Evolutionary conservation across 2,113 vertebrate genomes (phyloP), one percentile per base, ranked within the genome.

Genomic region (Lophius piscatorius): DNA sequence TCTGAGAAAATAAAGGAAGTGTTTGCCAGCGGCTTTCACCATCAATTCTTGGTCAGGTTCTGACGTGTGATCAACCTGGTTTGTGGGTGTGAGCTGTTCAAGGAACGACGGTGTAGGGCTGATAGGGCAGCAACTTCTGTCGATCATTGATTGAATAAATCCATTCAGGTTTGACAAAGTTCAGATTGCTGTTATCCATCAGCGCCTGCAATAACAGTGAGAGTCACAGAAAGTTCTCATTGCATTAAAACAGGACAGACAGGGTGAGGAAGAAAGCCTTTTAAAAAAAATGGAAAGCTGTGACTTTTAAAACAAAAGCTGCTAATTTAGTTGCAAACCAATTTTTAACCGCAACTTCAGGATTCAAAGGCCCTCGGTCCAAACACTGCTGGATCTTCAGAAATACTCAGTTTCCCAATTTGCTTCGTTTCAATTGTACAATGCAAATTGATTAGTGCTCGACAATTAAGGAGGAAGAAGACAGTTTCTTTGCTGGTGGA

Each of bases 111-210:
- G 93, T 88, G 18, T 93, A 94, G 0, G 93, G 94, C 70, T 97
- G 95, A 50, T 97, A 91, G 10, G 94, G 95, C 40, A 97, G 85
- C 59, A 94, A 58, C 70, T 89, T 94, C 70, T 94, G 94, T 6
- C 92, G 89, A 38, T 94, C 90, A 2, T 91, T 95, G 82, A 95
- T 94, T 4, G 90, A 90, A 62, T 94, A 94, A 75, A 96, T 95
- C 95, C 95, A 97, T 0, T 92, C 78, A 0, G 94, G 94, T 18
- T 93, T 94, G 39, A 97, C 95, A 6, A 97, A 95, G 41, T 92
- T 93, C 74, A 96, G 83, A 59, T 85, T 93, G 34, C 88, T 76
- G 42, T 96, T 96, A 46, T 95, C 94, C 85, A 92, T 91, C 83
- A 96, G 80, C 6, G 94, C 95, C 94, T 96, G 88, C 1, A 14